Evolutionary conservation across 2,113 vertebrate species (phyloP), one percentile per base, ranked within the genome.

Genomic region (Falco punctatus): DNA sequence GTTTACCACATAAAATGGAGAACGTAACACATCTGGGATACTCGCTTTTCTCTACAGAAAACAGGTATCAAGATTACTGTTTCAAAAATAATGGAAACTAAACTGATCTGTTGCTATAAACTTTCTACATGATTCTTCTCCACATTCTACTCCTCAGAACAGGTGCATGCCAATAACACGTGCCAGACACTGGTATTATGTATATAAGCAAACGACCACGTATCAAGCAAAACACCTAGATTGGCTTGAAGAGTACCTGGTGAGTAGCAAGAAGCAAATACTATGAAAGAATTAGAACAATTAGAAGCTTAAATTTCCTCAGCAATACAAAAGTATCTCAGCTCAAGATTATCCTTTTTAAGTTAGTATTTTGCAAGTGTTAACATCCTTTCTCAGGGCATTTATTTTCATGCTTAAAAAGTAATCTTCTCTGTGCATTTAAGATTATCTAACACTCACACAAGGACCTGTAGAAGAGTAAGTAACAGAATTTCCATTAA

Each of bases 271-370:
- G 48, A 93, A 32, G 27, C 11, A 94, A 90, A 71, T 40, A 15
- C 32, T 24, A 70, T 48, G 65, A 94, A 59, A 94, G 55, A 86
- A 94, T 77, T 21, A 70, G 86, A 84, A 73, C 52, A 58, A 61
- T 35, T 46, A 78, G 72, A 92, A 66, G 42, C 59, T 78, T 91
- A 79, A 62, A 84, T 70, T 70, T 92, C 17, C 32, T 24, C 13
- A 27, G 58, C 23, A 71, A 71, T 48, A 57, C 8, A 58, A 42
- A 86, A 82, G 28, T 19, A 86, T 55, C n/a, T 90, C 73, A 64
- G 32, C 48, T 72, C n/a, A 86, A 92, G 77, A 83, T 94, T 87
- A 95, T 91, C 72, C 52, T 81, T 78, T 95, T 74, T 20, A 78
- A 64, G 57, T 82, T 74, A 69, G 48, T 35, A 90, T 95, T 94